Evolutionary conservation across 92 coral and sea anemone species (phyloP), one percentile per base, ranked within the genome.

Genomic region (Diadumene lineata): DNA sequence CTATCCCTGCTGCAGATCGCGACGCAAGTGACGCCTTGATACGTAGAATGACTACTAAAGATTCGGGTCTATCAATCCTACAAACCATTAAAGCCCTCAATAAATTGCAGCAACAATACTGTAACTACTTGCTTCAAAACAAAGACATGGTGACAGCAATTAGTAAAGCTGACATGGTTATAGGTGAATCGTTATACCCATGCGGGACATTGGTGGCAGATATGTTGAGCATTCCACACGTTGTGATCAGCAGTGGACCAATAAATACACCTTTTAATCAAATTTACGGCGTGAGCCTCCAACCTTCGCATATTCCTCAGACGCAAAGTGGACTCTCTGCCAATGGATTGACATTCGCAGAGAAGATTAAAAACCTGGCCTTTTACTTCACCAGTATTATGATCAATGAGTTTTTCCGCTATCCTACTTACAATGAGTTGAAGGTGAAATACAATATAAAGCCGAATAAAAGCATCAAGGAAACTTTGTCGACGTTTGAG

Each of bases 181-280:
- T 83, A 24, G 87, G 87, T 28, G 87, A 83, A 53, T 31, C 72
- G 21, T 62, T 70, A 43, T 83, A 76, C 61, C 50, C 46, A 29
- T 83, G 87, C 68, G 69, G 77, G 43, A 50, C 67, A 25, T 38
- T 77, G 28, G 61, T 72, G n/a, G 76, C 66, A 16, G 83, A 77
- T 43, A 61, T 68, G 18, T 53, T 69, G 11, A 31, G 53, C 26
- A 55, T 77, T 31, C 81, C 76, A 55, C 87, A 69, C 32, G 79
- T 83, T 6, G 21, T 69, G 33, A 34, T 83, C 18, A 76, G 60
- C 26, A 73, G 62, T 46, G 50, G 70, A 0, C 81, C 76, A 2
- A 31, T 81, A 68, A 7, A 50, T 2, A 60, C 78, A 43, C 70
- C 81, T 17, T 60, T 61, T 68, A 57, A 69, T 21, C 71, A 66